phyloP scores from a whole-genome alignment of 2,888 invertebrate genomes.

The Caenorhabditis wallacei region DNA sequence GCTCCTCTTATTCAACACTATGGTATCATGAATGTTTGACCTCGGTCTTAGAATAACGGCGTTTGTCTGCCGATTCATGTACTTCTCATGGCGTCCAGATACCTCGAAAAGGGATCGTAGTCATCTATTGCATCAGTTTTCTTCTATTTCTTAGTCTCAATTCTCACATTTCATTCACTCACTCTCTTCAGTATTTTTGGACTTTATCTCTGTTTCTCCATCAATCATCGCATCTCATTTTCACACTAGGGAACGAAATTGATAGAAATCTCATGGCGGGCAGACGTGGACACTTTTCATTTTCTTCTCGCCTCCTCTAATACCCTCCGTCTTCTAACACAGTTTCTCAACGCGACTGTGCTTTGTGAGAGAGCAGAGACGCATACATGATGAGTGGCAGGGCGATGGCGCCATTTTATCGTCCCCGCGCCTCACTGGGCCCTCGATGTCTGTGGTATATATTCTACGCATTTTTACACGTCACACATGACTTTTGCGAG shows the following conservation, averaged over 20 bases:
- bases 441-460: conserved; percentile 11
- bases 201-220: conserved; percentile 6
- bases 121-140: conserved; percentile 32
- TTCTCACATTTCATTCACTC: conserved; percentile 7
- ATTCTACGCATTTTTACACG: conserved; percentile 26
- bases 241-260: conserved; percentile 43
- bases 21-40: conserved; percentile 51
- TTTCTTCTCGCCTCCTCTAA: conserved; percentile 5
- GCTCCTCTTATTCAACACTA: conserved; percentile 5
- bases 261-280: conserved; percentile 38
- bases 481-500: conserved; percentile 27
- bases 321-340: conserved; percentile 20
- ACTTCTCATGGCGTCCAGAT: conserved; percentile 3
- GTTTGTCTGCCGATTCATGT: conserved; percentile 15
- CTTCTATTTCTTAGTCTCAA: not conserved
- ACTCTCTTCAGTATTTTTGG: not conserved
- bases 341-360: conserved; percentile 34
- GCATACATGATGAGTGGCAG: conserved; percentile 15
- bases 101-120: not conserved
- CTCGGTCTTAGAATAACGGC: conserved; percentile 10
- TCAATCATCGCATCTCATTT: conserved; percentile 24
- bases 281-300: conserved; percentile 20
- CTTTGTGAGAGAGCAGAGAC: conserved; percentile 17
- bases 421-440: conserved; percentile 17
- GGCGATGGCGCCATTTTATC: conserved; percentile 48